phyloP scores from a whole-genome alignment of 2,888 invertebrate species.

The Leptinotarsa juncta region DNA sequence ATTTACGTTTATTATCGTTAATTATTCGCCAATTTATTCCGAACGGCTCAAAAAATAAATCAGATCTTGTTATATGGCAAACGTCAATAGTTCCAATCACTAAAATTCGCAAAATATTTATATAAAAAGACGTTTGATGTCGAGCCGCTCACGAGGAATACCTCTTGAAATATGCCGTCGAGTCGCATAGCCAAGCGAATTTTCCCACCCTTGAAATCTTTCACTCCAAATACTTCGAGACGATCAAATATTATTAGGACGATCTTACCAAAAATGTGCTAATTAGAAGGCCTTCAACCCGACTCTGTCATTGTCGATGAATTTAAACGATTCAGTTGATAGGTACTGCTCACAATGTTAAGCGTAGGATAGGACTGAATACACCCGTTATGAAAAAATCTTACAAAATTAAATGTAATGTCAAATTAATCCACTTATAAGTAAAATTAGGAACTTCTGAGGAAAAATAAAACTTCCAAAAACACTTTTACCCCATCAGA shows the following conservation, averaged over 20 bases:
- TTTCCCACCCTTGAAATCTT: constrained; percentile 52
- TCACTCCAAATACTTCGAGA: constrained; percentile 36
- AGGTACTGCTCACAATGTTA: neutral
- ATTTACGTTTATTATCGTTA: constrained; percentile 50
- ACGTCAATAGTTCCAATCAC: constrained; percentile 54
- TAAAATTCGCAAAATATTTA: constrained; percentile 54
- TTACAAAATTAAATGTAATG: too few relatives aligned
- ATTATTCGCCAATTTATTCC: constrained; percentile 48
- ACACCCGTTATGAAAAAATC: too few relatives aligned
- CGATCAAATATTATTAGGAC: constrained; percentile 45
- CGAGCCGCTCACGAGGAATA: constrained; percentile 42
- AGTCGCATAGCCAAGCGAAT: constrained; percentile 43
- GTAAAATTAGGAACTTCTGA: too few relatives aligned
- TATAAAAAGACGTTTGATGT: constrained; percentile 54
- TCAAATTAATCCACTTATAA: too few relatives aligned
- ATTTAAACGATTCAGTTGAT: constrained; percentile 20
- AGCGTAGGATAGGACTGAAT: neutral
- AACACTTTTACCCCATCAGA: too few relatives aligned
- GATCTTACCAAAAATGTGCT: constrained; percentile 45
- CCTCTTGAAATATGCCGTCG: constrained; percentile 48
- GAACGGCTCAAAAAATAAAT: constrained; percentile 48
- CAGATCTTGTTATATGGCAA: constrained; percentile 55
- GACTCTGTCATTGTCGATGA: constrained; percentile 21
- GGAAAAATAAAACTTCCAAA: too few relatives aligned
- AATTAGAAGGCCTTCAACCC: constrained; percentile 39